Evolutionary conservation across 1,140 invertebrate genomes (phyloP), one percentile per base, ranked within the genome.

Genomic region (Aphidius gifuensis): DNA sequence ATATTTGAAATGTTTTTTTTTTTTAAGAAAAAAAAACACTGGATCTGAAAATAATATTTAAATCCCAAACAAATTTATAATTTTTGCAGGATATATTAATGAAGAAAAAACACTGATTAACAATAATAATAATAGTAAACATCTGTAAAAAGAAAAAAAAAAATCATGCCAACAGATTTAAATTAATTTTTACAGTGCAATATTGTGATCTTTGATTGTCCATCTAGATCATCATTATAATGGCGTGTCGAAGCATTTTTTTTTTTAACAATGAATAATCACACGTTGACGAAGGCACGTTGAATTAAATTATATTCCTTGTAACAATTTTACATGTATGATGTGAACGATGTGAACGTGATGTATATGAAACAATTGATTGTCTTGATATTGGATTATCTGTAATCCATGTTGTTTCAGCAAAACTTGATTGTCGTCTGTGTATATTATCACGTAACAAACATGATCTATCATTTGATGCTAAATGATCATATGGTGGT

Each of bases 261-360:
- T 76, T 32, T 3, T 32, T 32, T 32, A 32, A 32, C 23, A 32
- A 78, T 79, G 56, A 76, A 77, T 74, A 76, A 8, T 57, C 63
- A 69, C 62, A 74, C 51, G 54, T 65, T 61, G 64, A 68, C 66
- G 62, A 64, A 68, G 66, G 66, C 63, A 48, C 53, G 65, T 32
- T 32, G 23, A 32, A 32, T 32, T 32, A 32, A 32, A 32, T 3
- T 3, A 66, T 47, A 56, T 59, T 55, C 43, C 21, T 49, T 59
- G 40, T 56, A 59, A 53, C 50, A 62, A 64, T 90, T 42, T 55
- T 92, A 92, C 91, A 92, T 82, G 90, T 91, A 71, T 92, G 90
- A 81, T 93, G 90, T 62, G 90, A 91, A 48, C 84, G 84, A 65
- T 85, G 85, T 45, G 86, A 88, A 66, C 86, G 82, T 46, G 89